Evolutionary conservation across 2,113 vertebrate genomes (phyloP).

Genomic region (Paralichthys olivaceus): DNA sequence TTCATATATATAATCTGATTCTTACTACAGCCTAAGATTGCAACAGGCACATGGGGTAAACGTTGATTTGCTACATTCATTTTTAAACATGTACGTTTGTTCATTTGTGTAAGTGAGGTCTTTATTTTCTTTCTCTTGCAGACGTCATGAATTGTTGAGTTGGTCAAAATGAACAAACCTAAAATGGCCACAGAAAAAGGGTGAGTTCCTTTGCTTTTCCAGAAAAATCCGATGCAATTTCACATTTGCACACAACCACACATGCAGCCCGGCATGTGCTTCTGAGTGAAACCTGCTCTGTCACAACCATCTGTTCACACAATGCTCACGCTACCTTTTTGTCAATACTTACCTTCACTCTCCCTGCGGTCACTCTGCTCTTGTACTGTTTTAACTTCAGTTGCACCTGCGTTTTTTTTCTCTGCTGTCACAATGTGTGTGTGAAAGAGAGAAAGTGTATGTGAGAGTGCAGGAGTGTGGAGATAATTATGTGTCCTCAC

Average conservation of each 20-base stretch:
- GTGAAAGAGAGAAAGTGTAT: neutral
- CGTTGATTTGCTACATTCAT: neutral
- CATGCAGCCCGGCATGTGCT: neutral
- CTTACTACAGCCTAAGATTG: neutral
- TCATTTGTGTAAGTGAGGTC: neutral
- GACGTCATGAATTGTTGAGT: conserved; percentile 85
- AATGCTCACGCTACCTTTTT: neutral
- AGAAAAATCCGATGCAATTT: conserved; percentile 13
- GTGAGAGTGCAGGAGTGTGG: neutral
- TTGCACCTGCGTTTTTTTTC: neutral
- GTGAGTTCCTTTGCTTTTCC: conserved; percentile 77
- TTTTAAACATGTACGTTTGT: neutral
- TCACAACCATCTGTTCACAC: conserved; percentile 36
- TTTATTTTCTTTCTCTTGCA: conserved; percentile 64
- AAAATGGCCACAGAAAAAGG: conserved; percentile 93
- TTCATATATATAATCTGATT: neutral
- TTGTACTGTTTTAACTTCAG: conserved; percentile 9
- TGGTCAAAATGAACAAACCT: conserved; percentile 91
- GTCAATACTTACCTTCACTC: conserved; percentile 1
- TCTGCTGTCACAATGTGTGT: neutral
- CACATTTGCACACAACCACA: conserved; percentile 11
- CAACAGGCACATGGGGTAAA: neutral
- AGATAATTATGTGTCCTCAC: conserved; percentile 5
- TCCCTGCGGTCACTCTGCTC: neutral
- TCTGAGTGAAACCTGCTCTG: conserved; percentile 14